Percentiles rank a stretch among this genome's conserved stretches.
Evolutionary conservation across 2,797 vertebrate genomes (phyloP).

Genomic region (Craterocephalus amniculus): DNA sequence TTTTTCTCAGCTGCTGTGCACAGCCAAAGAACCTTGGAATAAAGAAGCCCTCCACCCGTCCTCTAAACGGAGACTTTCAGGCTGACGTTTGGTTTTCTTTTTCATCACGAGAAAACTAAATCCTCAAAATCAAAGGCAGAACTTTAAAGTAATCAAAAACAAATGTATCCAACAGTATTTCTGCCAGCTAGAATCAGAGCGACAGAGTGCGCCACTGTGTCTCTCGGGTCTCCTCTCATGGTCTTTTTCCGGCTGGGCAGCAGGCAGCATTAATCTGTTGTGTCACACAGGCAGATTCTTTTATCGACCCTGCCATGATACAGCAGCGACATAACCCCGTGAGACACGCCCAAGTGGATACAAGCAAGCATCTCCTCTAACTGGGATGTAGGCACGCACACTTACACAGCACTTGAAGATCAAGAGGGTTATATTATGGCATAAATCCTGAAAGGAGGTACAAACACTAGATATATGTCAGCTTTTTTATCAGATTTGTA

Average conservation of each 20-base stretch:
- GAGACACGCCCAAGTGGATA: constrained; percentile 29
- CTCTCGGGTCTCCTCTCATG: constrained; percentile 44
- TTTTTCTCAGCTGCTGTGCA: background rate
- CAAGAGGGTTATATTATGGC: constrained; percentile 21
- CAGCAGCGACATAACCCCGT: constrained; percentile 49
- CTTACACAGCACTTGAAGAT: constrained; percentile 19
- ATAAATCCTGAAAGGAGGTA: constrained; percentile 7
- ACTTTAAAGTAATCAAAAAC: constrained; percentile 35
- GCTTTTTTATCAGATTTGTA: constrained; percentile 1
- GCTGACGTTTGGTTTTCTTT: too few species aligned
- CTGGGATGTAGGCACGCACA: constrained; percentile 6
- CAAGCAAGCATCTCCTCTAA: constrained; percentile 22
- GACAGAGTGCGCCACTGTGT: constrained; percentile 31
- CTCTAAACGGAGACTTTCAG: background rate
- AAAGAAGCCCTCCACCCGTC: background rate
- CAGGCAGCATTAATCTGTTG: constrained; percentile 76
- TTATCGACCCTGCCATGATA: constrained; percentile 79
- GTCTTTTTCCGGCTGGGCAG: constrained; percentile 55
- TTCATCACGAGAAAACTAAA: background rate
- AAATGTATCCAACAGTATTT: constrained; percentile 45
- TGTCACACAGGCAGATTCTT: constrained; percentile 72
- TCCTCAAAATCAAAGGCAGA: constrained; percentile 37
- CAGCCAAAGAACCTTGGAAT: background rate
- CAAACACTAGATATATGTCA: constrained; percentile 22
- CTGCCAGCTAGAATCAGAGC: constrained; percentile 55